Conservation (phyloP, 1,140 invertebrate genomes). For the Goniozus legneri region DNA sequence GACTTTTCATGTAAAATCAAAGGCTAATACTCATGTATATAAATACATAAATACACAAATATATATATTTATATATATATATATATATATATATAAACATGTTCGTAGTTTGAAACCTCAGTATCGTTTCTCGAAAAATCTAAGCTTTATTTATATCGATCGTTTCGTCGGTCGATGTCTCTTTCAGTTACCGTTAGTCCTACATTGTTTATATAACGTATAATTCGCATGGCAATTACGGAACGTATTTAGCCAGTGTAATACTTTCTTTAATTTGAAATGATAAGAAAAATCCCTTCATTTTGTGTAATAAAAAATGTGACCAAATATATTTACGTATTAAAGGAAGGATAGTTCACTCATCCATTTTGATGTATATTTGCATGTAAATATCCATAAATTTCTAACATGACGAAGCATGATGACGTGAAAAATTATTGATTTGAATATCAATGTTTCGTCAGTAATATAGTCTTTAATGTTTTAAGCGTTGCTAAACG, state of each 20-base stretch:
- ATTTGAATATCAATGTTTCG: background rate
- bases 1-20: too few relatives aligned
- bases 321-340: background rate
- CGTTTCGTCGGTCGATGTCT: too few relatives aligned
- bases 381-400: constrained; percentile 22
- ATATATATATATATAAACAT: background rate
- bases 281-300: background rate
- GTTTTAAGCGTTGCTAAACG: too few relatives aligned
- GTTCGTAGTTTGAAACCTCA: constrained; percentile 1
- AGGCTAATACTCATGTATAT: too few relatives aligned
- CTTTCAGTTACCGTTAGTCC: too few relatives aligned
- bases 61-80: too few relatives aligned
- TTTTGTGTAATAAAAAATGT: background rate
- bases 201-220: too few relatives aligned
- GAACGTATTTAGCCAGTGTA: too few relatives aligned
- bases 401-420: constrained; percentile 5
- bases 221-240: too few relatives aligned
- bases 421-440: background rate
- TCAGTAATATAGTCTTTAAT: background rate
- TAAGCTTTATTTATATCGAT: background rate
- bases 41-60: too few relatives aligned
- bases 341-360: background rate
- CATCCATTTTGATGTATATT: constrained; percentile 9
- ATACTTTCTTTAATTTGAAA: background rate
- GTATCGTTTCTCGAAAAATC: constrained; percentile 1